Base-by-base conservation (phyloP, 2,888 invertebrate genomes). In the Lucinisca nassula region DNA sequence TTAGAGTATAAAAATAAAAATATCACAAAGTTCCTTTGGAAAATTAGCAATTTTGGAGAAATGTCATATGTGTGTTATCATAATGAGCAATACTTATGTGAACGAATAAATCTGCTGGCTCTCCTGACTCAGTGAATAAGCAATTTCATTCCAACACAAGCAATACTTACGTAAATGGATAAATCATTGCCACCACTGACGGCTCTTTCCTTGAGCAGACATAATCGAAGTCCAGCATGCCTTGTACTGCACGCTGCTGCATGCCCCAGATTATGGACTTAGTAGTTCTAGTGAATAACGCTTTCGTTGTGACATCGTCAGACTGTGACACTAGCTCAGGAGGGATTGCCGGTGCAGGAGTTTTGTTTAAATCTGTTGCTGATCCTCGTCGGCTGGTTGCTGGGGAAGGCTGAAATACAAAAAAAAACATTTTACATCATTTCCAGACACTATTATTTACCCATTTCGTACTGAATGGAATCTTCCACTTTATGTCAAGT, bases 261-360 rank as follows among this genome's bases (percentile, higher is more conserved):
- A 99, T 99, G 88, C 99, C 99, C 99, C 99, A 99, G 30, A 99
- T 98, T 95, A 99, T 99, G 14, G 99, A 98, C 96, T 98, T 98
- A 17, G 99, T 99, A 86, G 97, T 97, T 91, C 97, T 97, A n/a
- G 97, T 97, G 97, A 99, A 99, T 88, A 99, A 97, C 35, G 98
- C 97, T 80, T 70, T 51, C 0, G 88, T 81, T 4, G 12, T 12
- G 21, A 67, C 24, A 14, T 67, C 35, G 21, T 67, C 35, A 74
- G 88, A 27, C 77, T 78, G n/a, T 17, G 79, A 61, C 30, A 72
- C 32, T 37, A 55, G 21, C 27, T 82, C 79, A 0, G 70, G 67
- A 1, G 80, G 81, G 1, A 61, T 35, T 17, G 45, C 74, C 10
- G 51, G 73, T n/a, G 76, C 61, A 3, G 84, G 80, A 24, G 67